Evolutionary conservation across 2,797 vertebrate species (phyloP), one percentile per base, ranked within the genome.

Genomic region (Muscicapa striata): DNA sequence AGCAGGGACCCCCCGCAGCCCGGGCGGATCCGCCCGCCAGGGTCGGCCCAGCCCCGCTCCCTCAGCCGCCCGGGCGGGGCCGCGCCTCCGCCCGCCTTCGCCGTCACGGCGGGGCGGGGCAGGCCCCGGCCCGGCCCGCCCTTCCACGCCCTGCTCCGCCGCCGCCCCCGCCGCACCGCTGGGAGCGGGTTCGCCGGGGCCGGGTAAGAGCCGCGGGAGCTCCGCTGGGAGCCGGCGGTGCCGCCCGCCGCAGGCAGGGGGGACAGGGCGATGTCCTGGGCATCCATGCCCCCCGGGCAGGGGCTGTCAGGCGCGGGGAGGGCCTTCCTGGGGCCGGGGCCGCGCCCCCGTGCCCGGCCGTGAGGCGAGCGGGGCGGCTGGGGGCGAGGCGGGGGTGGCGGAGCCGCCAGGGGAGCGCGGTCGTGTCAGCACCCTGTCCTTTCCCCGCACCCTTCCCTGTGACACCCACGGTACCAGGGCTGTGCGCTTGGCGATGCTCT

Each of bases 1-100:
- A 5, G 3, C 5, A 0, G 0, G 0, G 0, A 0, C 0, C 0
- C 1, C 1, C 6, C 6, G 3, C 32, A 29, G 3, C 19, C 32
- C 22, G 6, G 13, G 6, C 13, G 14, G 6, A 4, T 3, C 66
- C 62, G 27, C 72, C 27, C n/a, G 2, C 11, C 45, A 16, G 18
- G 11, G 22, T 2, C 22, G 0, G 70, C 32, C 59, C 13, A 4
- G 18, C 5, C 16, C 24, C 10, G 24, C 49, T 26, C 8, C 4
- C 10, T 4, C 32, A 40, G 20, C 46, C 20, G 10, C 40, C 55
- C 32, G 1, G 26, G 8, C 27, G 9, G 5, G 3, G 4, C 67
- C 52, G 58, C 34, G 6, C 76, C 66, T 54, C 21, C 15, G 15
- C 40, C 8, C 52, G 62, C 64, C 66, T 11, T 15, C 0, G 18